Conservation (phyloP, 2,797 vertebrate species). For the Pelodytes ibericus region DNA sequence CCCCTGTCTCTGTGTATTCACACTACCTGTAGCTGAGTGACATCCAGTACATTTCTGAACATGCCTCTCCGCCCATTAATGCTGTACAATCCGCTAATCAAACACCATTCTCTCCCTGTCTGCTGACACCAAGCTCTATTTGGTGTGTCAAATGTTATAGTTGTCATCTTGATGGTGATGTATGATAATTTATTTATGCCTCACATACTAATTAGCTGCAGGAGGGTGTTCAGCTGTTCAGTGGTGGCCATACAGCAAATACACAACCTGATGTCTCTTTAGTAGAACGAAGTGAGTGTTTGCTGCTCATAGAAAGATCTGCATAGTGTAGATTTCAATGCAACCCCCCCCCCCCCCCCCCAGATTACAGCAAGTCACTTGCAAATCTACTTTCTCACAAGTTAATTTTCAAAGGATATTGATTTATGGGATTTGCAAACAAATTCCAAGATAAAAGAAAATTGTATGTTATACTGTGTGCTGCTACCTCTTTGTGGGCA, state of each 20-base stretch:
- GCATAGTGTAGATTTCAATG: too few relatives aligned
- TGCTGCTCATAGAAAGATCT: too few relatives aligned
- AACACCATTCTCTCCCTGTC: constrained; percentile 42
- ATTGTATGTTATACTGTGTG: too few relatives aligned
- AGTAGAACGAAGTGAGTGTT: too few relatives aligned
- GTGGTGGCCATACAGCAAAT: not conserved
- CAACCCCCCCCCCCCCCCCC: too few relatives aligned
- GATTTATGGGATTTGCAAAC: too few relatives aligned
- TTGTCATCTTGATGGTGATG: constrained; percentile 40
- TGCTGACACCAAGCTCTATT: constrained; percentile 41
- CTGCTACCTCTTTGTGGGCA: too few relatives aligned
- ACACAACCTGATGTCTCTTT: not conserved
- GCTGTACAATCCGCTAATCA: constrained; percentile 47
- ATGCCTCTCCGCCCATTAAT: constrained; percentile 37
- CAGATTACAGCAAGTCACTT: too few relatives aligned
- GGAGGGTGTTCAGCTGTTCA: not conserved
- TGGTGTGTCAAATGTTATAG: constrained; percentile 45
- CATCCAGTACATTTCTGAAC: constrained; percentile 29
- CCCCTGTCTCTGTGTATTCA: constrained; percentile 11
- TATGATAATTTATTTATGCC: constrained; percentile 46
- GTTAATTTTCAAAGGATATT: too few relatives aligned
- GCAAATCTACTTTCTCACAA: too few relatives aligned
- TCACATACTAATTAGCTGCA: constrained; percentile 42
- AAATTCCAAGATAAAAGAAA: too few relatives aligned
- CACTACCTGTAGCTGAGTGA: constrained; percentile 40